These are phyloP conservation scores for Scaptomyza flava DNA, from an alignment of 2,888 invertebrate species.

Conservation along the genomic window DNA sequence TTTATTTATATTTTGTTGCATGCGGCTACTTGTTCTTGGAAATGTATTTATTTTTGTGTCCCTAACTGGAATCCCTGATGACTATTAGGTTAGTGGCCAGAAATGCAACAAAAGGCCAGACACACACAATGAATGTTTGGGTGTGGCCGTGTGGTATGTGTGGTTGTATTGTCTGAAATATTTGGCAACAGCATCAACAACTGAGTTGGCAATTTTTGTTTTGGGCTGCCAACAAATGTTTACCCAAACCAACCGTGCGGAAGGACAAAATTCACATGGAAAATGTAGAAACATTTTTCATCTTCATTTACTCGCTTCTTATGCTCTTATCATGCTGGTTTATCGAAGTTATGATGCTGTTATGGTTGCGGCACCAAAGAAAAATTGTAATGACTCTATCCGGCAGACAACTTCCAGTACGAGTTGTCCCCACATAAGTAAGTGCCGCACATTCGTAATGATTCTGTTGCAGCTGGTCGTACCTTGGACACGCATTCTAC, in stretches of 20 bases:
- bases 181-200: slow-evolving; percentile 15
- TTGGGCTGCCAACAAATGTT: slow-evolving; percentile 29
- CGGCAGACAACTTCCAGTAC: slow-evolving; percentile 6
- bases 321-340: not conserved
- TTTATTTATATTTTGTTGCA: not conserved
- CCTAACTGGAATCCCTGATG: slow-evolving; percentile 4
- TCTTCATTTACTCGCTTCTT: not conserved
- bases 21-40: not conserved
- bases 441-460: slow-evolving; percentile 64
- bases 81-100: not conserved
- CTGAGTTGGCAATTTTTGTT: slow-evolving; percentile 26
- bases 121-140: slow-evolving; percentile 9
- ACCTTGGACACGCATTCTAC: not conserved
- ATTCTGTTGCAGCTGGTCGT: slow-evolving; percentile 57
- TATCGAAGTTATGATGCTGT: slow-evolving; percentile 28
- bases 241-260: slow-evolving; percentile 15
- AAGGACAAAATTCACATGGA: slow-evolving; percentile 15
- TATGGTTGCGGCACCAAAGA: slow-evolving; percentile 13
- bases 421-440: slow-evolving; percentile 42
- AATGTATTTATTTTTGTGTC: not conserved
- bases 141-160: not conserved
- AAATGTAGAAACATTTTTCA: not conserved
- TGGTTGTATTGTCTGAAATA: not conserved
- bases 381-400: slow-evolving; percentile 44
- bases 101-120: slow-evolving; percentile 27